Percentiles rank a stretch among this genome's conserved stretches.
phyloP scores from a whole-genome alignment of 2,797 vertebrate species.

The Hippopotamyrus pictus region DNA sequence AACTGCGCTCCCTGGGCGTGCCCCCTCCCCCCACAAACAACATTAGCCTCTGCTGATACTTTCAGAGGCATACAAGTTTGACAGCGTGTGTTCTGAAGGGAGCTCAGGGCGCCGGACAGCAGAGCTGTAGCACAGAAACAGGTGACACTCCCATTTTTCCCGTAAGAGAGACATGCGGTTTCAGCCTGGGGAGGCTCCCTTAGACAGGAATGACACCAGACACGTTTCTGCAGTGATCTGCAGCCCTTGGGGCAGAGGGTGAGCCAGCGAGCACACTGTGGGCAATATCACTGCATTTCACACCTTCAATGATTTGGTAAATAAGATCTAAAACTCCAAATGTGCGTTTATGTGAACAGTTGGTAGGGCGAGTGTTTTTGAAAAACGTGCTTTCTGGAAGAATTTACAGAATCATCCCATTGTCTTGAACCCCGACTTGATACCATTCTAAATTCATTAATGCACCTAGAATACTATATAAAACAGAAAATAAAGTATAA shows the following conservation, averaged over 20 bases:
- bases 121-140: background rate
- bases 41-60: background rate
- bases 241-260: background rate
- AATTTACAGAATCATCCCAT: background rate
- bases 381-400: background rate
- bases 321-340: background rate
- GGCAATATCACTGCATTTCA: slow-evolving; percentile 5
- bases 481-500: background rate
- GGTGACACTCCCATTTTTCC: background rate
- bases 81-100: background rate
- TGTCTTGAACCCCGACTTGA: background rate
- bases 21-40: background rate
- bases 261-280: background rate
- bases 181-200: background rate
- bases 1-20: background rate
- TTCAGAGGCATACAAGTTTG: background rate
- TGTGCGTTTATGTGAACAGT: background rate
- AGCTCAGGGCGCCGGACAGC: background rate
- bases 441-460: background rate
- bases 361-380: background rate
- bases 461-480: background rate
- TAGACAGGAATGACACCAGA: slow-evolving; percentile 24
- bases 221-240: slow-evolving; percentile 16
- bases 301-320: background rate
- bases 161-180: background rate